These are phyloP conservation scores for Harmothoe impar DNA, from an alignment of 2,888 invertebrate genomes.

Conservation along the genomic window DNA sequence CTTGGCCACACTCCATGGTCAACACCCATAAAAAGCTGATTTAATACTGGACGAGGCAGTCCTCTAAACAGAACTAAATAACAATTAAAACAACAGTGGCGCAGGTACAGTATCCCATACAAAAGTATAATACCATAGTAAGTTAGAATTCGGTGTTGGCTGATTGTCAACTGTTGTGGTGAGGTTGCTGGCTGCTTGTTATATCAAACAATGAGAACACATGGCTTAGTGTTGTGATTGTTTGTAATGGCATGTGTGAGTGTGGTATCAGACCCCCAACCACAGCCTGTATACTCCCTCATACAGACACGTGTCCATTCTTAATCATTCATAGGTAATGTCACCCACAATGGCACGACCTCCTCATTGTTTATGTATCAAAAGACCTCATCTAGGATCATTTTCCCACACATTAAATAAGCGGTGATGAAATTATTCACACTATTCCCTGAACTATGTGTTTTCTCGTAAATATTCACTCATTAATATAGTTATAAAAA, in stretches of 20 bases:
- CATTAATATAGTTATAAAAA: too few relatives aligned
- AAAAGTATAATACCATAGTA: constrained; percentile 4
- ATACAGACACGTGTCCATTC: too few relatives aligned
- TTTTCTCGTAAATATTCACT: too few relatives aligned
- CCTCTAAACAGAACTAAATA: constrained; percentile 12
- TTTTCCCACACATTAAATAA: too few relatives aligned
- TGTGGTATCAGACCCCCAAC: background rate
- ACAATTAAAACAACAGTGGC: background rate
- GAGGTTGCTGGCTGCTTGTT: background rate
- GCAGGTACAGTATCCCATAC: background rate
- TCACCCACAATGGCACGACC: too few relatives aligned
- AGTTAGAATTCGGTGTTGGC: background rate
- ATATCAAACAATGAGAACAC: background rate
- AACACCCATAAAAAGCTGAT: background rate
- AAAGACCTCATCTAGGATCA: too few relatives aligned
- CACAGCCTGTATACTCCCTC: background rate
- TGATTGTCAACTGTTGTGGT: background rate
- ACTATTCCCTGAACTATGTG: too few relatives aligned
- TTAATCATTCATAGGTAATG: too few relatives aligned
- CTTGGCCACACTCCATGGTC: background rate
- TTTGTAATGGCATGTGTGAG: constrained; percentile 15
- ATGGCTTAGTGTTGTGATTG: constrained; percentile 14
- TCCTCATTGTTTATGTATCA: too few relatives aligned
- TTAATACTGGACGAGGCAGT: background rate
- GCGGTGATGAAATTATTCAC: too few relatives aligned